phyloP scores from a whole-genome alignment of 2,113 vertebrate species.

The Sebastes schlegelii region DNA sequence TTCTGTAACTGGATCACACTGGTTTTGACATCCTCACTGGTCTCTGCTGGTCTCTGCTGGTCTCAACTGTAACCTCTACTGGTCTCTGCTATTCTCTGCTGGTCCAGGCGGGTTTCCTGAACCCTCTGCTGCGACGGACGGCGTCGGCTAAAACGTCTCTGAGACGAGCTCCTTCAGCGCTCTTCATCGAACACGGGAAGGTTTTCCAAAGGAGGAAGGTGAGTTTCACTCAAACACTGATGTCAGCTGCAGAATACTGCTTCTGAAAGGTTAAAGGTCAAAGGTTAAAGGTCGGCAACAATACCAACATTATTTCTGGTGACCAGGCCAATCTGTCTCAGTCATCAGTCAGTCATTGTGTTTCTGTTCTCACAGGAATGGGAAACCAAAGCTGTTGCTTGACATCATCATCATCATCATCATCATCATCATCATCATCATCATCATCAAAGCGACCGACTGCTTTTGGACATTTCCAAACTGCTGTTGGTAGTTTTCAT shows the following conservation, averaged over 20 bases:
- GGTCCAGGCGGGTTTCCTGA: slow-evolving; percentile 81
- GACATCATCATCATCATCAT: slow-evolving; percentile 35
- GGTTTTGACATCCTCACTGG: background rate
- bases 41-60: background rate
- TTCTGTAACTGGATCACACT: background rate
- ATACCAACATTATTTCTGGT: too few species aligned
- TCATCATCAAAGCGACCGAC: too few species aligned
- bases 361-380: slow-evolving; percentile 80
- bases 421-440: background rate
- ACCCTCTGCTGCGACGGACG: slow-evolving; percentile 84
- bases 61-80: background rate
- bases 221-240: background rate
- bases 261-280: too few species aligned
- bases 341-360: background rate
- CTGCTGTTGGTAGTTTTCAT: background rate
- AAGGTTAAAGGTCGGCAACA: too few species aligned
- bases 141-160: slow-evolving; percentile 82
- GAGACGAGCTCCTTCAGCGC: slow-evolving; percentile 75
- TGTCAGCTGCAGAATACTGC: too few species aligned
- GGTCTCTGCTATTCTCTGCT: background rate
- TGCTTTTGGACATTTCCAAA: background rate
- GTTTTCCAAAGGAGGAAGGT: slow-evolving; percentile 87
- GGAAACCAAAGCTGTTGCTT: slow-evolving; percentile 85
- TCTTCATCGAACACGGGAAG: slow-evolving; percentile 74
- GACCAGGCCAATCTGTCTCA: background rate